Base-by-base conservation (phyloP, 1,140 invertebrate species). In the Semibalanus balanoides region DNA sequence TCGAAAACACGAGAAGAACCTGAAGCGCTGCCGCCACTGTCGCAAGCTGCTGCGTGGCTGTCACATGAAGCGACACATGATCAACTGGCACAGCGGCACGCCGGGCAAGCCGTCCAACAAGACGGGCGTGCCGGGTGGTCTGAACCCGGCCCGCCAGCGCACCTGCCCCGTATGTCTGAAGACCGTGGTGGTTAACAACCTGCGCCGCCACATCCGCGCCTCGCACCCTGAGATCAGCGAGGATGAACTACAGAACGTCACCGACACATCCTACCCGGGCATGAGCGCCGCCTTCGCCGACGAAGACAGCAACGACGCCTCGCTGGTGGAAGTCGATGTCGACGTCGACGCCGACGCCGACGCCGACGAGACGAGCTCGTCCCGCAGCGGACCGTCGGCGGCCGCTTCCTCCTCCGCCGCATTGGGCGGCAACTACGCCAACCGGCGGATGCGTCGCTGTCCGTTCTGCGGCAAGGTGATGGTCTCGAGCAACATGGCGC, bases 11-110 rank as follows among this genome's bases (percentile, higher is more conserved):
- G 70, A 72, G 70, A 72, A 72, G 29, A 28, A 72, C 70, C 70
- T 72, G 70, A 72, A 72, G 70, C 70, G 70, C 3, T 72, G 70
- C 25, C 70, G 28, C 28, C 19, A 29, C 70, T 72, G 70, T n/a
- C n/a, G 70, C 70, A 72, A 72, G 70, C 70, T 72, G 70, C 28
- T 72, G 70, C 70, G 70, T n/a, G 70, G 70, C 25, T 72, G 70
- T 29, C 70, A 72, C 29, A 11, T 72, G 25, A 28, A 30, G 70
- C n/a, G 70, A 19, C 70, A 72, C 28, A 72, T 72, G 3, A 0
- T 72, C 11, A 72, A 72, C 70, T 72, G 70, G 70, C 70, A 72
- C 70, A 28, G 70, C 70, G 25, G n/a, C 29, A 11, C 11, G 28
- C 70, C n/a, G 19, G 29, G 70, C 28, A 30, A 30, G 11, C 28